Evolutionary conservation across 1,140 invertebrate genomes (phyloP), one percentile per base, ranked within the genome.

Genomic region (Trichomalopsis sarcophagae): DNA sequence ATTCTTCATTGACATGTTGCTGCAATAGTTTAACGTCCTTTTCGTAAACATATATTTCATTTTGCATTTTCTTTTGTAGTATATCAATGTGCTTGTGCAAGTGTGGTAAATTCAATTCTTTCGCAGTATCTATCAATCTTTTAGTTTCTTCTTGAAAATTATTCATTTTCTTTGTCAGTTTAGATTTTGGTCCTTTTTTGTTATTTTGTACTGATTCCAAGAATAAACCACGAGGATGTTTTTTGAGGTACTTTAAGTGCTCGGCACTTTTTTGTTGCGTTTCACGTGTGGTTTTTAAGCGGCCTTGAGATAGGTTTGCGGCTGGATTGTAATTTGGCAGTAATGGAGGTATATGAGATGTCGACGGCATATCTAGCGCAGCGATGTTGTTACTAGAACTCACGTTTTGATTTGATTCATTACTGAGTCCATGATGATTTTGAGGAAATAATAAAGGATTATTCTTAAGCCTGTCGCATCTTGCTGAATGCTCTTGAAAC

Each of bases 1-100:
- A 2, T 74, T 47, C 21, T 86, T 78, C 13, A 55, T n/a, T 44
- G 69, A 36, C 13, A 62, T 62, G 17, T 62, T 80, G 71, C n/a
- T 40, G 75, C 13, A 80, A 62, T 13, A 5, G 17, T 62, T 78
- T 62, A 2, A 21, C 14, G 17, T 84, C 73, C 47, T 40, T 71
- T 30, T 40, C 3, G 4, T 30, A 14, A n/a, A 84, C 2, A 47
- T 30, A 9, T 4, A 44, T 75, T 47, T 50, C 62, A 10, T 81
- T 50, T n/a, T 74, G 14, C 30, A 89, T 55, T 81, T 89, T 50
- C 73, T 78, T 86, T 69, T 44, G 9, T 4, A 89, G 73, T 0
- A 23, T 23, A 21, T 50, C 2, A 33, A 89, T 40, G n/a, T 88
- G 69, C 11, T 84, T 77, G 0, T 66, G 17, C 4, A 85, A 11